Evolutionary conservation across 2,113 vertebrate genomes (phyloP).

Genomic region (Nanorana parkeri): DNA sequence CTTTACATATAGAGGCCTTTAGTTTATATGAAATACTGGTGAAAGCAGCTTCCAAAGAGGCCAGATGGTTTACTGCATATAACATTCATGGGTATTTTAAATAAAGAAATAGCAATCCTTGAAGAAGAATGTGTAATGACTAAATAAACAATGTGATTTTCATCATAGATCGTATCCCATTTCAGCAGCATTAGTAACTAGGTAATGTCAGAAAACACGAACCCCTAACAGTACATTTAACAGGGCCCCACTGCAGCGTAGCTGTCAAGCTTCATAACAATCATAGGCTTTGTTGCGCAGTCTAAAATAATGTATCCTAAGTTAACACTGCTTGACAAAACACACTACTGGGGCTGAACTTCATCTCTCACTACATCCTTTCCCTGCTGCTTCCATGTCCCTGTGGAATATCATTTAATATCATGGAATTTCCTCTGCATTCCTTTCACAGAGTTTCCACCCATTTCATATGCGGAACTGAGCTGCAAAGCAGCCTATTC

Average conservation of each 20-base stretch:
- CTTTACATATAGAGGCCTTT: no score
- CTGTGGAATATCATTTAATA: conserved; percentile 54
- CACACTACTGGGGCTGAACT: conserved; percentile 34
- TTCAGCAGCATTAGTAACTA: conserved; percentile 7
- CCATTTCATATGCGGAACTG: conserved; percentile 39
- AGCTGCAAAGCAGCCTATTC: not conserved
- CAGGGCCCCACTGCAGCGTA: not conserved
- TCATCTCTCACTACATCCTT: conserved; percentile 37
- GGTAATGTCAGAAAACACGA: conserved; percentile 15
- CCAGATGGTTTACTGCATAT: no score
- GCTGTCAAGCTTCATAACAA: conserved; percentile 20
- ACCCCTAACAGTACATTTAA: not conserved
- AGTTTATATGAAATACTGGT: no score
- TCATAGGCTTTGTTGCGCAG: conserved; percentile 24
- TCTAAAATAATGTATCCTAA: conserved; percentile 30
- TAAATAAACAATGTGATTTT: conserved; percentile 6
- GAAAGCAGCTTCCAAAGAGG: no score
- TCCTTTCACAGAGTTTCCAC: conserved; percentile 49
- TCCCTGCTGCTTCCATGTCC: conserved; percentile 43
- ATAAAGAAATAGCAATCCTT: no score
- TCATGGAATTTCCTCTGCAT: conserved; percentile 55
- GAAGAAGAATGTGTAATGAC: not conserved
- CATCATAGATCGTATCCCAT: conserved; percentile 4
- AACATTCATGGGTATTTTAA: no score
- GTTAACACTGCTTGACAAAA: conserved; percentile 9